Conservation (phyloP, 2,888 invertebrate species). For the Formica aserva region DNA sequence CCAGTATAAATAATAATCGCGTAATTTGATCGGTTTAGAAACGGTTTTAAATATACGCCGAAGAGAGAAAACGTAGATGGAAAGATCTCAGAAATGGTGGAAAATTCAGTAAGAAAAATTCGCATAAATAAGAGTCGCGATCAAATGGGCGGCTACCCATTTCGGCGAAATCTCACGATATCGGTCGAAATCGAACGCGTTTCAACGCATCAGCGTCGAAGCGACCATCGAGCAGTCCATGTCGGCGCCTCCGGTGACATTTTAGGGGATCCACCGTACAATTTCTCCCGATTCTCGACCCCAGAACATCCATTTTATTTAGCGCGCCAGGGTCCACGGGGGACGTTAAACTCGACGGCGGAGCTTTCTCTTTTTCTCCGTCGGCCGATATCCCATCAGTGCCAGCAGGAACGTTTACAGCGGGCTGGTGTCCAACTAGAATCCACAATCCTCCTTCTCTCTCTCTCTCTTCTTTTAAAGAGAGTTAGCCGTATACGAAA, state of each 20-base stretch:
- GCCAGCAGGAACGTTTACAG: slow-evolving; percentile 71
- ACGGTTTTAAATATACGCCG: not conserved
- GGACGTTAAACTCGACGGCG: slow-evolving; percentile 76
- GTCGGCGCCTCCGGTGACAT: slow-evolving; percentile 66
- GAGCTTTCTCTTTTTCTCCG: slow-evolving; percentile 70
- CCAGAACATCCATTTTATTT: slow-evolving; percentile 85
- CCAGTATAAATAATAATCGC: slow-evolving; percentile 1
- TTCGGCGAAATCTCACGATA: slow-evolving; percentile 22
- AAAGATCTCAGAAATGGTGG: not conserved
- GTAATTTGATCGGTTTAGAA: not conserved
- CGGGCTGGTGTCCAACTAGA: slow-evolving; percentile 68
- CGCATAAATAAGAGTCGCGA: slow-evolving; percentile 18
- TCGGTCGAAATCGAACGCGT: slow-evolving; percentile 15
- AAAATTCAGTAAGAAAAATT: slow-evolving; percentile 18
- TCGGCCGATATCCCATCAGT: slow-evolving; percentile 77
- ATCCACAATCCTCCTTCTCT: slow-evolving; percentile 49
- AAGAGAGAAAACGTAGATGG: too few species aligned
- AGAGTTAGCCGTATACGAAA: slow-evolving; percentile 64
- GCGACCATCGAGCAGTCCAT: slow-evolving; percentile 46
- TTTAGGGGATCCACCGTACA: slow-evolving; percentile 71
- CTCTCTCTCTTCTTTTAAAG: slow-evolving; percentile 13
- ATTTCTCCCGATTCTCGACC: slow-evolving; percentile 84
- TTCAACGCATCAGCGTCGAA: slow-evolving; percentile 40
- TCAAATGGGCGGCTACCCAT: slow-evolving; percentile 14
- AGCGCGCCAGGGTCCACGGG: slow-evolving; percentile 78